Evolutionary conservation across 2,113 vertebrate genomes (phyloP), one percentile per base, ranked within the genome.

Genomic region (Campylomormyrus numenius): DNA sequence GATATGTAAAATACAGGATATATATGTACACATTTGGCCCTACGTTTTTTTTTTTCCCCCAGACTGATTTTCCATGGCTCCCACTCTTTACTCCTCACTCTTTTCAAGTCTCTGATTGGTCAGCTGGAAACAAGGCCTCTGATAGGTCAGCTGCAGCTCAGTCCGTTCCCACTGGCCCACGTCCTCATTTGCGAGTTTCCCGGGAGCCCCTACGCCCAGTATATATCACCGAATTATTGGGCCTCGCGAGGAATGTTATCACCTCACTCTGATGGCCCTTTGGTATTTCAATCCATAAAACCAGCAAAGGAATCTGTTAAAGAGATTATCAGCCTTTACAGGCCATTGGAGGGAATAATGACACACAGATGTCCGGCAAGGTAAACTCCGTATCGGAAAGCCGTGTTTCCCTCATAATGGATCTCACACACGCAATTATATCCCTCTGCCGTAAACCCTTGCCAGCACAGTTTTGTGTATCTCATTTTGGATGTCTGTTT

Each of bases 281-380:
- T 88, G 31, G 86, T 88, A 88, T 90, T 90, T 49, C 46, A 90
- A 87, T 89, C 90, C 89, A 49, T 62, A 91, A 91, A 93, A 92
- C 49, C 92, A 27, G 92, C 86, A 85, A 66, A 88, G 91, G 94
- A 94, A 95, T 95, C 92, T 93, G 94, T 94, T 94, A 92, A 94
- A 95, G 94, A 94, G 93, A 94, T 94, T 94, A 94, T 85, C 83
- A 91, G 89, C 84, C 66, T 92, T 94, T 93, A 94, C 89, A 91
- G 93, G 90, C 92, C 93, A 94, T 93, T 93, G 91, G 93, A 90
- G 92, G 85, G 91, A 93, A 92, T 94, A 94, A 95, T 94, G 94
- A 93, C 89, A 92, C 92, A 91, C 95, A 95, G 94, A 95, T 95
- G 94, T 93, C 92, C 90, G 88, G 87, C 53, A 70, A 92, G 92